Conservation (phyloP, 2,888 invertebrate genomes). For the Odontothrips loti region DNA sequence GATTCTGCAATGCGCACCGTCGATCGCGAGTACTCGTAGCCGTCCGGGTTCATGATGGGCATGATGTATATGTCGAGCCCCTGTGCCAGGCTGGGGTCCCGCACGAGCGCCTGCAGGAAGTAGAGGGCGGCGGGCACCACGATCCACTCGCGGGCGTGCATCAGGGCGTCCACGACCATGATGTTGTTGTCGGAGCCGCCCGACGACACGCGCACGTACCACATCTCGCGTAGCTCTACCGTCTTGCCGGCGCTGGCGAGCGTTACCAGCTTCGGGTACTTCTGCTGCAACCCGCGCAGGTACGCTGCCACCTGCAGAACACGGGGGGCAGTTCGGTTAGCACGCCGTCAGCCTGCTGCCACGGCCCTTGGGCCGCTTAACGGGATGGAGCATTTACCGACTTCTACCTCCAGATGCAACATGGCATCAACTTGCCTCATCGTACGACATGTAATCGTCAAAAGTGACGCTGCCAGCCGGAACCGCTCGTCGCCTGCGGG, state of each 20-base stretch:
- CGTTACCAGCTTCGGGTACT: background rate
- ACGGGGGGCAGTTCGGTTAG: too few species aligned
- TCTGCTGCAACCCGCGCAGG: background rate
- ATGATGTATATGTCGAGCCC: background rate
- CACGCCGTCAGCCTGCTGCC: too few species aligned
- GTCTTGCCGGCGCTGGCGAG: background rate
- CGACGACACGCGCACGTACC: background rate
- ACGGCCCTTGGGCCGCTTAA: too few species aligned
- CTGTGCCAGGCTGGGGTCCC: background rate
- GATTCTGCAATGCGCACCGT: background rate
- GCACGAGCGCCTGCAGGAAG: background rate
- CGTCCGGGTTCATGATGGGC: background rate
- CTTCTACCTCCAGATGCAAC: too few species aligned
- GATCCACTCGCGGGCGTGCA: background rate
- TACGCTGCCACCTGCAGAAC: background rate
- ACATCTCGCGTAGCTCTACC: background rate
- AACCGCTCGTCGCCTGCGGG: too few species aligned
- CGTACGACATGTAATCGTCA: too few species aligned
- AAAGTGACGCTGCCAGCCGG: too few species aligned
- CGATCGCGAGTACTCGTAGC: background rate
- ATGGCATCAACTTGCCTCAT: too few species aligned
- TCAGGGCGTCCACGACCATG: conserved; percentile 5
- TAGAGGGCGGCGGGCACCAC: background rate
- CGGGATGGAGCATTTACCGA: too few species aligned
- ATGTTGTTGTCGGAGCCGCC: background rate